Conservation (phyloP, 2,888 invertebrate species). For the Melinaea marsaeus region DNA sequence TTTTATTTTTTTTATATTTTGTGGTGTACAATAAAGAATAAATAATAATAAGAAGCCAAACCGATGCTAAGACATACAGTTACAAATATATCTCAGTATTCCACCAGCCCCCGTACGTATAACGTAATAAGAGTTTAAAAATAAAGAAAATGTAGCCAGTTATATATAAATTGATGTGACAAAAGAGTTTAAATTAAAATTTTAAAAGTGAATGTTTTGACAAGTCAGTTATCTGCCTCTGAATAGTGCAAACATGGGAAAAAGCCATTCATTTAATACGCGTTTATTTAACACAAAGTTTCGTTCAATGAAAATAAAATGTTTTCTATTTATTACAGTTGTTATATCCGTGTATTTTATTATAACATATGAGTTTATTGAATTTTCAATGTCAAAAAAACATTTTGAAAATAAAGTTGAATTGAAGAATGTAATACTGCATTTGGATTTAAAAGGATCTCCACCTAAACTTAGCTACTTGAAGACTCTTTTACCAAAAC, state of each 20-base stretch:
- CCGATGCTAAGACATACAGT: no score
- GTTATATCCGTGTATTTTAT: constrained; percentile 15
- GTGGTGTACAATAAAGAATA: no score
- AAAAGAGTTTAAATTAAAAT: no score
- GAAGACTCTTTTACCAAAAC: constrained; percentile 77
- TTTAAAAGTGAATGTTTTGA: no score
- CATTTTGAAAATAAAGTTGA: constrained; percentile 17
- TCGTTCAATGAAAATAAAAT: constrained; percentile 13
- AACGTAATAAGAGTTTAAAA: no score
- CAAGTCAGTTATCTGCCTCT: no score
- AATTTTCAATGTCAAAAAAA: not conserved
- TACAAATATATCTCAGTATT: no score
- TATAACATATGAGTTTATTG: constrained; percentile 11
- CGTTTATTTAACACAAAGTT: constrained; percentile 6
- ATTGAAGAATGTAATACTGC: constrained; percentile 81
- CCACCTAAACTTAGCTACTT: constrained; percentile 83
- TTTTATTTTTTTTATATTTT: no score
- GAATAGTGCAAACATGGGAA: not conserved
- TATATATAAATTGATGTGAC: no score
- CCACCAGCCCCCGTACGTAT: no score
- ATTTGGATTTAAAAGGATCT: constrained; percentile 91
- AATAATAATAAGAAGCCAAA: no score
- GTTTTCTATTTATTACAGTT: constrained; percentile 5
- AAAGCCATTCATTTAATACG: constrained; percentile 6
- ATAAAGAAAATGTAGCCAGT: no score